Conservation (phyloP, 2,797 vertebrate species). For the Hypotaenidia philippensis region DNA sequence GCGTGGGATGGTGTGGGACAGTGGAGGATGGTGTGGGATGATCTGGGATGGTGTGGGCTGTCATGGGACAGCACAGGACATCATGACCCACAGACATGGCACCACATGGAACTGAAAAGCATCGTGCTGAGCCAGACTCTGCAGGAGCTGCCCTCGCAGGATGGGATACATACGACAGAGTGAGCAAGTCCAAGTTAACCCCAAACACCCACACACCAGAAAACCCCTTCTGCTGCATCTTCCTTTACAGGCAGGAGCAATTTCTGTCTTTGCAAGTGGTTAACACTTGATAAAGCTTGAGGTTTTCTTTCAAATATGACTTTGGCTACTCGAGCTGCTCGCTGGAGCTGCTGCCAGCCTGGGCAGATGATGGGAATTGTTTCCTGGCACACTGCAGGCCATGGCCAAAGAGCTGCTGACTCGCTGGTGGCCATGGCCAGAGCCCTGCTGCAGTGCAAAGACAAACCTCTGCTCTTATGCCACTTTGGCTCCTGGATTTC, state of each 20-base stretch:
- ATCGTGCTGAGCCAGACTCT: fast-evolving
- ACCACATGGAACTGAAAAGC: fast-evolving
- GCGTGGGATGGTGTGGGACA: too few relatives aligned
- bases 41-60: fast-evolving
- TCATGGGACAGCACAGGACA: fast-evolving
- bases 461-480: neutral
- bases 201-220: constrained; percentile 7
- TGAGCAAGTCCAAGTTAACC: neutral
- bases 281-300: constrained; percentile 42
- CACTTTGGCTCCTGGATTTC: too few relatives aligned
- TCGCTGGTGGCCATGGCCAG: neutral
- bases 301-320: constrained; percentile 1
- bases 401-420: fast-evolving
- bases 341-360: neutral
- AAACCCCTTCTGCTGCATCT: neutral
- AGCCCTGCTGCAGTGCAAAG: neutral
- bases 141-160: neutral
- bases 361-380: neutral
- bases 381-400: fast-evolving
- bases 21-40: too few relatives aligned
- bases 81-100: fast-evolving
- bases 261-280: neutral
- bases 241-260: too few relatives aligned
- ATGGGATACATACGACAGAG: neutral
- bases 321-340: neutral